These are phyloP conservation scores for Microctonus brassicae DNA, from an alignment of 2,888 invertebrate species.

Conservation along the genomic window DNA sequence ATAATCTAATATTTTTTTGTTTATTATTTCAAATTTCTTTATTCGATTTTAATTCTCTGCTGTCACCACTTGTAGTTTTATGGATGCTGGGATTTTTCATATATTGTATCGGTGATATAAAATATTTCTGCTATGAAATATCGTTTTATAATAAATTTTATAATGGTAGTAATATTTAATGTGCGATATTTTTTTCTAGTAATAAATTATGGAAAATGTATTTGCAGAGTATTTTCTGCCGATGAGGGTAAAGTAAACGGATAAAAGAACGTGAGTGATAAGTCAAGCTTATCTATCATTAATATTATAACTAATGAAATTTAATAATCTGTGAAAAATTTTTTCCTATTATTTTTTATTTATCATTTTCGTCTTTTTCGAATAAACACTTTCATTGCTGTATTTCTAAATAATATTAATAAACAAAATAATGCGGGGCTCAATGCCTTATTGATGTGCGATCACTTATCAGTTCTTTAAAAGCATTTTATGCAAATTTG, in stretches of 20 bases:
- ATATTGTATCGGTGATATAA: neutral
- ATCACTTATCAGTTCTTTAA: too few relatives aligned
- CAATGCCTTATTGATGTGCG: constrained; percentile 18
- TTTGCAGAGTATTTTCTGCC: neutral
- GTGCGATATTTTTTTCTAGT: neutral
- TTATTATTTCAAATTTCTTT: constrained; percentile 7
- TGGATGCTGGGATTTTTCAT: neutral
- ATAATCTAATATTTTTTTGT: constrained; percentile 9
- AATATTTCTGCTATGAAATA: neutral
- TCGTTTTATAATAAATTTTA: neutral
- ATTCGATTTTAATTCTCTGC: constrained; percentile 22
- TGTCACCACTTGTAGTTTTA: neutral
- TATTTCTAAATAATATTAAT: too few relatives aligned
- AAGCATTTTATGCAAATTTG: constrained; percentile 24
- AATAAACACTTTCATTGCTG: too few relatives aligned
- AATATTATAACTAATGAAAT: too few relatives aligned
- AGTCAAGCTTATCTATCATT: too few relatives aligned
- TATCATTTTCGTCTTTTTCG: too few relatives aligned
- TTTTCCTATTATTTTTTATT: too few relatives aligned
- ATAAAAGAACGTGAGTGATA: too few relatives aligned
- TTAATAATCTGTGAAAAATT: too few relatives aligned
- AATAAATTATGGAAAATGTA: neutral
- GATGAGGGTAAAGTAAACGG: too few relatives aligned
- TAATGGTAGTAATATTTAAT: neutral
- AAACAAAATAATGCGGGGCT: neutral